phyloP scores from a whole-genome alignment of 2,113 vertebrate genomes.

The Spea bombifrons region DNA sequence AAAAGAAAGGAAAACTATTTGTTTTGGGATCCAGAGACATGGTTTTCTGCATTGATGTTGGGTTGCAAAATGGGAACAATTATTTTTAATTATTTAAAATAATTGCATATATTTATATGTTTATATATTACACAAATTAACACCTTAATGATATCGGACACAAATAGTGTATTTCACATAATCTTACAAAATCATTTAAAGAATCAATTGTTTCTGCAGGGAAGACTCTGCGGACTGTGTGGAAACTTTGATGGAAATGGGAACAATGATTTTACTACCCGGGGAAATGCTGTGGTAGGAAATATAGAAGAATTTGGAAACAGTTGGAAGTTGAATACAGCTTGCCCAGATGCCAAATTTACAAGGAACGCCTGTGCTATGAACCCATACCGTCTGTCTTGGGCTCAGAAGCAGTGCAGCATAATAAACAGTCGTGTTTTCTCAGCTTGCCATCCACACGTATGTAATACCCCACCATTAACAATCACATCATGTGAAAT shows the following conservation, averaged over 20 bases:
- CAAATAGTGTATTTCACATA: no score
- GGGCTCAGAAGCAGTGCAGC: constrained; percentile 49
- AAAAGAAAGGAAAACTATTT: no score
- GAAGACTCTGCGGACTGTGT: constrained; percentile 47
- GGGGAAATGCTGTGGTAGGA: constrained; percentile 41
- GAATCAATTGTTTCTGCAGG: constrained; percentile 13
- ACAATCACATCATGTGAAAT: no score
- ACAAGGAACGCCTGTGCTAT: constrained; percentile 29
- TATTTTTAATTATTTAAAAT: no score
- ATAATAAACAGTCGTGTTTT: constrained; percentile 37
- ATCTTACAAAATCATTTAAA: neutral
- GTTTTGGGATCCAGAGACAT: no score
- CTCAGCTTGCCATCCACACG: constrained; percentile 36
- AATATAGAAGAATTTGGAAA: constrained; percentile 46
- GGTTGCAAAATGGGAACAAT: no score
- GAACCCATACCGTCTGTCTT: constrained; percentile 36
- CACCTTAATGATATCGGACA: no score
- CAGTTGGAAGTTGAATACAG: constrained; percentile 42
- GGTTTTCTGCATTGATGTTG: no score
- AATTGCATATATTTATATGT: no score
- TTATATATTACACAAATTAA: no score
- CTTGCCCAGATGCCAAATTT: constrained; percentile 27
- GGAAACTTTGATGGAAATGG: constrained; percentile 49
- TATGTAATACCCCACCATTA: constrained; percentile 1
- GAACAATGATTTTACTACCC: constrained; percentile 47